Percentiles rank a stretch among this genome's conserved stretches.
Evolutionary conservation across 2,888 invertebrate species (phyloP).

Genomic region (Syrista parreyssii): DNA sequence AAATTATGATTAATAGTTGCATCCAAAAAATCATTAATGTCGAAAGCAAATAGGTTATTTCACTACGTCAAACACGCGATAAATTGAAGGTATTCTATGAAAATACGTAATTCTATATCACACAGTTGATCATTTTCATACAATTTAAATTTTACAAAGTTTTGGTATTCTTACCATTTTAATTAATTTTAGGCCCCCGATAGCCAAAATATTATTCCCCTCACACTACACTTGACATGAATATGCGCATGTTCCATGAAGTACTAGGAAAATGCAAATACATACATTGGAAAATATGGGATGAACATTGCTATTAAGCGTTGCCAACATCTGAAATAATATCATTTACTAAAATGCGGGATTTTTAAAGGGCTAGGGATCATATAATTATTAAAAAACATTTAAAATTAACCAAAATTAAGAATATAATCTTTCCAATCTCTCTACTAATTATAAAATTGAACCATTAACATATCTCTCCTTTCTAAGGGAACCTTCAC

Average conservation of each 20-base stretch:
- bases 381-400: too few species aligned
- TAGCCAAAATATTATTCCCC: constrained; percentile 65
- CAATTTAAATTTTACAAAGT: constrained; percentile 12
- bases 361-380: too few species aligned
- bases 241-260: constrained; percentile 49
- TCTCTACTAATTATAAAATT: too few species aligned
- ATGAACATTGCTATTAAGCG: constrained; percentile 29
- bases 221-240: constrained; percentile 61
- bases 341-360: too few species aligned
- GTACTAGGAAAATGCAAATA: constrained; percentile 31
- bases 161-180: constrained; percentile 53
- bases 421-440: too few species aligned
- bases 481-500: too few species aligned
- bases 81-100: neutral
- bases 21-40: neutral
- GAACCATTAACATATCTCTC: too few species aligned
- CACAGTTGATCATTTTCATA: constrained; percentile 13
- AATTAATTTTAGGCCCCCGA: constrained; percentile 58
- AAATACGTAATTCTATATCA: constrained; percentile 1
- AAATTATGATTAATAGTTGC: too few species aligned
- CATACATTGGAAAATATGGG: constrained; percentile 23
- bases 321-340: constrained; percentile 20
- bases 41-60: constrained; percentile 27
- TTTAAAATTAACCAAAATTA: too few species aligned
- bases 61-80: constrained; percentile 25